Base-by-base conservation (phyloP, 2,888 invertebrate species). In the Troilus luridus region DNA sequence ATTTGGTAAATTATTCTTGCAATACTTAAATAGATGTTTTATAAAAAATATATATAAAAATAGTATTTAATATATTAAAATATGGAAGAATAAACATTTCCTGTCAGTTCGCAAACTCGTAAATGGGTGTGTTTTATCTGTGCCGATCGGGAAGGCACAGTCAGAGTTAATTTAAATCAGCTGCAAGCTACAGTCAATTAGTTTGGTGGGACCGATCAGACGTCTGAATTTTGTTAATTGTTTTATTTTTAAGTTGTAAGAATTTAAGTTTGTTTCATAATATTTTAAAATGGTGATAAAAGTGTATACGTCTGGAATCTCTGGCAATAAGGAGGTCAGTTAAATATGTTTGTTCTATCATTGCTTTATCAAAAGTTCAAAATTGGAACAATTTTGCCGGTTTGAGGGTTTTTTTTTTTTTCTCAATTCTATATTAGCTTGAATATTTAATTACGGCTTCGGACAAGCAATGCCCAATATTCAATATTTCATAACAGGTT, bases 291-390 rank as follows among this genome's bases (percentile, higher is more conserved):
- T 98, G 98, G 98, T 97, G 94, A 96, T 98, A 94, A 98, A 98
- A 96, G 96, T 98, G 93, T 98, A 97, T 95, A 95, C 98, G 94
- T 98, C 98, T 94, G 98, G 98, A 94, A 98, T 98, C 95, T 98
- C 98, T 94, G 98, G 98, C 94, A 98, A 98, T 95, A 98, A 98
- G 95, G 98, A 98, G 97, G 98, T 98, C 95, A 95, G 92, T 91
- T 60, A 17, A 41, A 81, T 77, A 58, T 27, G 10, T 72, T 91
- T n/a, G 27, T 12, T 62, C 17, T 24, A 11, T 60, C n/a, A 12
- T 77, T 77, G 58, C 54, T 3, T 5, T 88, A 54, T 89, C 89
- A 60, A 9, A 88, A 56, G 41, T 89, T 89, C 67, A 62, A 64
- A 89, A n/a, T 85, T n/a, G 56, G 56, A 54, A 56, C n/a, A 54